A percentile compares a stretch with the other conserved stretches of the same genome.
phyloP scores from a whole-genome alignment of 2,888 invertebrate genomes.

The Emmelina monodactyla region DNA sequence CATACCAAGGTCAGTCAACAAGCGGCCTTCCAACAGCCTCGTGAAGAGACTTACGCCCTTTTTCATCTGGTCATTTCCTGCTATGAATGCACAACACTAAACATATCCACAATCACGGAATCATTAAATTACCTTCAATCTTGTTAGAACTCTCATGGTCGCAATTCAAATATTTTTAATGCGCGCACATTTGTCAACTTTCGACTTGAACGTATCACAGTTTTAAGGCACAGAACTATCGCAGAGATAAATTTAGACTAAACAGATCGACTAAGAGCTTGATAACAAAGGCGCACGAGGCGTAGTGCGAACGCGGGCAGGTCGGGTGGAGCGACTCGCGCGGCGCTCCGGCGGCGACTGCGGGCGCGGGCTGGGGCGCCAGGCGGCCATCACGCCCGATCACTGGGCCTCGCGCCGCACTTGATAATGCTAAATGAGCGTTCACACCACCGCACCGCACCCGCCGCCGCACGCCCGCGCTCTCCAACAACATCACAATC shows the following conservation, averaged over 20 bases:
- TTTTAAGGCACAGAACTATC: too few relatives aligned
- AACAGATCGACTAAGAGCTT: too few relatives aligned
- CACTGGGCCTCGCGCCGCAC: constrained; percentile 34
- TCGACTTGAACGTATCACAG: too few relatives aligned
- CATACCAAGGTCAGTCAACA: constrained; percentile 57
- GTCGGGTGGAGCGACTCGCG: constrained; percentile 15
- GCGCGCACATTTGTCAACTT: too few relatives aligned
- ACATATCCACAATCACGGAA: neutral
- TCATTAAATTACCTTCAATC: constrained; percentile 44
- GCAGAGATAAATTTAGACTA: too few relatives aligned
- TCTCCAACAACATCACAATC: too few relatives aligned
- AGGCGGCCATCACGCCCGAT: constrained; percentile 30
- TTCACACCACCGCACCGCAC: constrained; percentile 29
- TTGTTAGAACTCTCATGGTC: constrained; percentile 55
- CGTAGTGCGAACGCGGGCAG: too few relatives aligned
- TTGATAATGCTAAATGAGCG: constrained; percentile 55
- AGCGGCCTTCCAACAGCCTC: constrained; percentile 63
- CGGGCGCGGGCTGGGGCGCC: constrained; percentile 24
- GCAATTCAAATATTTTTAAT: too few relatives aligned
- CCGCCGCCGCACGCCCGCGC: constrained; percentile 21
- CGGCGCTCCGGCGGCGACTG: constrained; percentile 10
- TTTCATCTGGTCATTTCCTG: neutral
- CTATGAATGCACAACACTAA: neutral
- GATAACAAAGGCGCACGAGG: too few relatives aligned
- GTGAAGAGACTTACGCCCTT: constrained; percentile 26